phyloP scores from a whole-genome alignment of 2,797 vertebrate species.

The Loris lydekkerianus region DNA sequence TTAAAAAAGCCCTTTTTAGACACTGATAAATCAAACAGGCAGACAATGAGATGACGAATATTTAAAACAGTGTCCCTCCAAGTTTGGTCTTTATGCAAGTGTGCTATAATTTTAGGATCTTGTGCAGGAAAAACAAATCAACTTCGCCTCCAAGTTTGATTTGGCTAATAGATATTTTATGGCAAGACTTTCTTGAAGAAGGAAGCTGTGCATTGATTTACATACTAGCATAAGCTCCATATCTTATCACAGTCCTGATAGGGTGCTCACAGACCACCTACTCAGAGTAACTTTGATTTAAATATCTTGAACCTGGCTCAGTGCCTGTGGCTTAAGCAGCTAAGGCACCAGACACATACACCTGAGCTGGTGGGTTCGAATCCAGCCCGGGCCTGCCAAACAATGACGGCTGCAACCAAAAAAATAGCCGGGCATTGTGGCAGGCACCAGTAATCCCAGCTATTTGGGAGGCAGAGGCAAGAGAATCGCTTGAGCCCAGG shows the following conservation, averaged over 20 bases:
- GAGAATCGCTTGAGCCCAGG: too few relatives aligned
- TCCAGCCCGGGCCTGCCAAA: too few relatives aligned
- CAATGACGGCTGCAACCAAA: too few relatives aligned
- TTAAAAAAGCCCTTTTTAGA: neutral
- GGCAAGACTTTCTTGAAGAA: neutral
- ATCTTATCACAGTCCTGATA: neutral
- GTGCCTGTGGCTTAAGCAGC: too few relatives aligned
- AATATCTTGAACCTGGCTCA: neutral
- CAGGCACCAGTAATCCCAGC: too few relatives aligned
- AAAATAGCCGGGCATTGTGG: too few relatives aligned
- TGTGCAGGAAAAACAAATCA: neutral
- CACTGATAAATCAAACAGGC: neutral
- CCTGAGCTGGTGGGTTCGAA: too few relatives aligned
- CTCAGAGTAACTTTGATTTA: neutral
- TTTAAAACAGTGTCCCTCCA: neutral
- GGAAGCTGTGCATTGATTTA: neutral
- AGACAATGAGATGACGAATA: neutral
- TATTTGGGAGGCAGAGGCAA: too few relatives aligned
- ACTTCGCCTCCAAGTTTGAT: neutral
- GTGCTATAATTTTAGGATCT: neutral
- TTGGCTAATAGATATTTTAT: neutral
- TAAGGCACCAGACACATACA: too few relatives aligned
- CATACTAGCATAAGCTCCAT: neutral
- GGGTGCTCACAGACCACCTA: neutral
- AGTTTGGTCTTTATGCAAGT: neutral